Percentiles rank a stretch among this genome's conserved stretches.
Evolutionary conservation across 2,797 vertebrate genomes (phyloP).

Genomic region (Pogonophryne albipinna): DNA sequence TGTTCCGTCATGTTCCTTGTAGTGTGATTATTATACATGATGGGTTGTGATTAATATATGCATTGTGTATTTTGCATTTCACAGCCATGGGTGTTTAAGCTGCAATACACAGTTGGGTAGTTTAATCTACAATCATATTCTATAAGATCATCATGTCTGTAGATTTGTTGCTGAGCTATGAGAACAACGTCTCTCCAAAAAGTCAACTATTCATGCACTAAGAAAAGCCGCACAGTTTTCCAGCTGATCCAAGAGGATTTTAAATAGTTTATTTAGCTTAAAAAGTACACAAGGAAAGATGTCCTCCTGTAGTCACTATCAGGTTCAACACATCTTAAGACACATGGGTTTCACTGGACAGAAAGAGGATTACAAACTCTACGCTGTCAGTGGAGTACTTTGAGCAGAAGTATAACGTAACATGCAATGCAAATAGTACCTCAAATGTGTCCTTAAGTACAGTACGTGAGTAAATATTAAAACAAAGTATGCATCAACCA

Average conservation of each 20-base stretch:
- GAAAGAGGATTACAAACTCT: not conserved
- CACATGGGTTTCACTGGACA: not conserved
- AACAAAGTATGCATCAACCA: not conserved
- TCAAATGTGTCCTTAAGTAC: not conserved
- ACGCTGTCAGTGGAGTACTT: not conserved
- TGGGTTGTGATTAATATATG: not conserved
- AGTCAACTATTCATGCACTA: not conserved
- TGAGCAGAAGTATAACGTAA: not conserved
- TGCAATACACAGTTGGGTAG: too few relatives aligned
- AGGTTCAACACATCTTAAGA: not conserved
- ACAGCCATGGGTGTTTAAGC: too few relatives aligned
- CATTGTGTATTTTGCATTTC: too few relatives aligned
- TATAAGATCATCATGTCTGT: too few relatives aligned
- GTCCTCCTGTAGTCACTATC: not conserved
- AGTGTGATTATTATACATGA: not conserved
- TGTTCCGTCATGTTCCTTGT: too few relatives aligned
- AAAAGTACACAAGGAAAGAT: not conserved
- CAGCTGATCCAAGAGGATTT: too few relatives aligned
- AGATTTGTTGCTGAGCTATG: too few relatives aligned
- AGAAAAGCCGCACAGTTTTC: not conserved
- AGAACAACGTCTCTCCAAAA: too few relatives aligned
- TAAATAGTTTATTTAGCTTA: too few relatives aligned
- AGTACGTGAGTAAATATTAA: not conserved
- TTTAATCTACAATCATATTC: too few relatives aligned
- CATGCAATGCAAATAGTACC: not conserved